Conservation (phyloP, 2,113 vertebrate genomes). For the mouse (Mus musculus) region DNA sequence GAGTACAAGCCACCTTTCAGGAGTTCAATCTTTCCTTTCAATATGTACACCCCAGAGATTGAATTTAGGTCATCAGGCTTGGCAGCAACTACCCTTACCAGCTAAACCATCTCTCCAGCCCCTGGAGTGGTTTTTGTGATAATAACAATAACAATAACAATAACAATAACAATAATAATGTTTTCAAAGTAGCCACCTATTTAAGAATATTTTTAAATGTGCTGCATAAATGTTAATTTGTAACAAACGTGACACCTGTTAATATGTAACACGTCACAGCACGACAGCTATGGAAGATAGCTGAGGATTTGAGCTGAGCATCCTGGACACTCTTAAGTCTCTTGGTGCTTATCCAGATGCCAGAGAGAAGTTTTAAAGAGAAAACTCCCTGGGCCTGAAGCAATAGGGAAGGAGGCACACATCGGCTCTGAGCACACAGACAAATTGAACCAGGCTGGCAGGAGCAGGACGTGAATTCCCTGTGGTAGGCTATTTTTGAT, state of each 20-base stretch:
- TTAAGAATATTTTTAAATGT: neutral
- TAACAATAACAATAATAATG: neutral
- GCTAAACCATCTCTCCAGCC: neutral
- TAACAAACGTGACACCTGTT: neutral
- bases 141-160: neutral
- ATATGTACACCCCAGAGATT: too few species aligned
- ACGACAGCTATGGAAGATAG: neutral
- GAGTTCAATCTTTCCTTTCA: neutral
- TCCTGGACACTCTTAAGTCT: neutral
- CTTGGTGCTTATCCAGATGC: neutral
- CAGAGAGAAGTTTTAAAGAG: neutral
- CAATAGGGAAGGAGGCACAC: neutral
- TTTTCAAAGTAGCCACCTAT: neutral
- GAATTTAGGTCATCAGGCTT: neutral
- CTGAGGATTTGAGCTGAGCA: neutral
- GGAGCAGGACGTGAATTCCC: neutral
- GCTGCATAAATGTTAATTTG: neutral
- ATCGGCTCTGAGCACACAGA: neutral
- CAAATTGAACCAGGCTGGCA: neutral
- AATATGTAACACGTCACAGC: neutral
- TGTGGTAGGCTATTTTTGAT: neutral
- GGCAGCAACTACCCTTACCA: neutral
- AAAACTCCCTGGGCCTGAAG: neutral
- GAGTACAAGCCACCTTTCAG: neutral
- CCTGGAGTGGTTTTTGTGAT: neutral